Conservation (phyloP, 2,888 invertebrate genomes). For the Mylabris sibirica region DNA sequence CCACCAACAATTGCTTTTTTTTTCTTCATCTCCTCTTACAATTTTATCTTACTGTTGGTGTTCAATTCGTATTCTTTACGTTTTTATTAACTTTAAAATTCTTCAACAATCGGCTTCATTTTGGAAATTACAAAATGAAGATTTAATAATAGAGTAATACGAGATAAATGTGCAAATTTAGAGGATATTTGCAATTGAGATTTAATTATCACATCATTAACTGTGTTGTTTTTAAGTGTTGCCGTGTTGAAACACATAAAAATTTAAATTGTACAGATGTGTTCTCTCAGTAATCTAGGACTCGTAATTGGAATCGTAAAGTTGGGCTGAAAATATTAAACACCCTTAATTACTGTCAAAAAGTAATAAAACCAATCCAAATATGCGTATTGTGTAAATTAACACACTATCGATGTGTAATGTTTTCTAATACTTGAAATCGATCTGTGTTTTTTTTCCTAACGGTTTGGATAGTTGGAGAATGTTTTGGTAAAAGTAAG, state of each 20-base stretch:
- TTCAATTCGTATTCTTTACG: constrained; percentile 5
- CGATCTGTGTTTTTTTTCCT: too few species aligned
- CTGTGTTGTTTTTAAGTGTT: not conserved
- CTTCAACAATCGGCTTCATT: constrained; percentile 40
- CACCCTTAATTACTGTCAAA: constrained; percentile 27
- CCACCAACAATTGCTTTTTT: not conserved
- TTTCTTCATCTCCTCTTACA: not conserved
- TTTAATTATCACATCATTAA: not conserved
- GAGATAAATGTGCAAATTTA: constrained; percentile 25
- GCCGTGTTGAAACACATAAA: not conserved
- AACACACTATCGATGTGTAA: too few species aligned
- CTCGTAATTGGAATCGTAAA: constrained; percentile 25
- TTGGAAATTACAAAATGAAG: constrained; percentile 47
- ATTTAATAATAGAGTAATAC: constrained; percentile 35
- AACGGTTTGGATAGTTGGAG: too few species aligned
- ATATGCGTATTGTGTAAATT: constrained; percentile 30
- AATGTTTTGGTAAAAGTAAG: too few species aligned
- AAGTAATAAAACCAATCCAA: constrained; percentile 29
- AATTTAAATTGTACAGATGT: constrained; percentile 7
- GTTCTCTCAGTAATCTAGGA: constrained; percentile 1
- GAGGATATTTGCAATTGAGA: constrained; percentile 7
- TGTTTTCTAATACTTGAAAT: too few species aligned
- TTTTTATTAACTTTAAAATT: constrained; percentile 27
- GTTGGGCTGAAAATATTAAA: constrained; percentile 16
- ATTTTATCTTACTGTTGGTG: not conserved